Percentiles rank a stretch among this genome's conserved stretches.
phyloP scores from a whole-genome alignment of 2,797 vertebrate species.

The Lophura swinhoii region DNA sequence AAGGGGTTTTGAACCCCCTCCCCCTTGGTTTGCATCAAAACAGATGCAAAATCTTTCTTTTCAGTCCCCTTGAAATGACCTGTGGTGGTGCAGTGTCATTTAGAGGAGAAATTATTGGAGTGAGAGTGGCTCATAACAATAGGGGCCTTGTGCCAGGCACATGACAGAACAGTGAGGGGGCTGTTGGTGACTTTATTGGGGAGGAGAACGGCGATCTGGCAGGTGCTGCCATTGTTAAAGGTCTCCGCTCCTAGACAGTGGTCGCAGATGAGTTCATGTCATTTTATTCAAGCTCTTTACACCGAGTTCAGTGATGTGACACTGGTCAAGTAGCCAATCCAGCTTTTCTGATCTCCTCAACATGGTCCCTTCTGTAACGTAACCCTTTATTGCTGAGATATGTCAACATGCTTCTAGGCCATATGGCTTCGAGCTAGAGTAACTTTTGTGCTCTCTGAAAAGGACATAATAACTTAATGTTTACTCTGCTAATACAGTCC shows the following conservation, averaged over 20 bases:
- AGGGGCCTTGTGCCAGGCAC: conserved; percentile 88
- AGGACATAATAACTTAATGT: conserved; percentile 23
- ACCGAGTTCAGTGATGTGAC: conserved; percentile 59
- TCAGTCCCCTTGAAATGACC: conserved; percentile 80
- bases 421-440: conserved; percentile 66
- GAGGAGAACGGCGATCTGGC: conserved; percentile 80
- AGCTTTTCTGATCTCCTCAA: conserved; percentile 66
- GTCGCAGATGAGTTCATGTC: conserved; percentile 74
- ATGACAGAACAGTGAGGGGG: conserved; percentile 81
- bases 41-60: conserved; percentile 88
- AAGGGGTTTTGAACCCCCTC: conserved; percentile 69
- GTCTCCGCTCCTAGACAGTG: conserved; percentile 82
- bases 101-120: conserved; percentile 75
- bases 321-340: conserved; percentile 69
- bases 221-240: conserved; percentile 90
- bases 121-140: conserved; percentile 81
- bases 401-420: conserved; percentile 62
- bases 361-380: conserved; percentile 58
- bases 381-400: conserved; percentile 54
- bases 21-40: conserved; percentile 80
- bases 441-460: conserved; percentile 49
- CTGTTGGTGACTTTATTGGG: conserved; percentile 77
- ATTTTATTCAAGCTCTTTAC: conserved; percentile 69
- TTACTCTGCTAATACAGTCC: conserved; percentile 26
- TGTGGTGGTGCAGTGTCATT: conserved; percentile 79